A percentile compares a stretch with the other conserved stretches of the same genome.
These are phyloP conservation scores for Adelges cooleyi DNA, from an alignment of 1,140 invertebrate genomes.

Conservation along the genomic window DNA sequence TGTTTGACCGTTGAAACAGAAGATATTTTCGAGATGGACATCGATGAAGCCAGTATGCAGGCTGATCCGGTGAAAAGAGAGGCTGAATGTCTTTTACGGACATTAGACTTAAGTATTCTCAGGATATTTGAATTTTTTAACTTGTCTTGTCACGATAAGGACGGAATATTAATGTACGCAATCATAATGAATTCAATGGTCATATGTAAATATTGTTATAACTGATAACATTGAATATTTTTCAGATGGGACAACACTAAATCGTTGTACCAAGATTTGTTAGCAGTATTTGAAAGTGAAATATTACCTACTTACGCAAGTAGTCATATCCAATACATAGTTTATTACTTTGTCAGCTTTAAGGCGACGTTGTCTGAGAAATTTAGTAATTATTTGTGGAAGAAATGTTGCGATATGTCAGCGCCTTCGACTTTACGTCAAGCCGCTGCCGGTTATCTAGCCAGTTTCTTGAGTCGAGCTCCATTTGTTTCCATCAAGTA, in stretches of 20 bases:
- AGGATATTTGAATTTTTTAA: constrained; percentile 49
- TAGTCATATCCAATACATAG: constrained; percentile 64
- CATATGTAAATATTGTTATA: too few species aligned
- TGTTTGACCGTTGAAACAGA: constrained; percentile 37
- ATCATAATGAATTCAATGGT: background rate
- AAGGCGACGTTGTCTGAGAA: constrained; percentile 51
- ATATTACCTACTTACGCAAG: constrained; percentile 60
- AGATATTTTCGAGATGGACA: constrained; percentile 43
- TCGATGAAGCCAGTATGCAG: constrained; percentile 37
- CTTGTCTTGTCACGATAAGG: constrained; percentile 37
- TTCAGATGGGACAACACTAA: constrained; percentile 38
- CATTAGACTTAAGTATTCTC: constrained; percentile 53
- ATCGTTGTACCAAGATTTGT: constrained; percentile 32
- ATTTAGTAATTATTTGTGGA: constrained; percentile 62
- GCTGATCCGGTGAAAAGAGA: constrained; percentile 37
- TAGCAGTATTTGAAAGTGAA: constrained; percentile 53
- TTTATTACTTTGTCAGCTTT: constrained; percentile 64
- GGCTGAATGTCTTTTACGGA: constrained; percentile 40
- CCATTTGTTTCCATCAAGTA: constrained; percentile 55
- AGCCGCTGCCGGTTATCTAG: constrained; percentile 58
- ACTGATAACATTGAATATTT: background rate
- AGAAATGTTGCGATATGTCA: constrained; percentile 56
- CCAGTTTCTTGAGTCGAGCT: constrained; percentile 59
- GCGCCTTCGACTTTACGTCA: constrained; percentile 53
- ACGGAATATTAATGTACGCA: constrained; percentile 31